Percentiles rank a stretch among this genome's conserved stretches.
Evolutionary conservation across 2,888 invertebrate genomes (phyloP).

Genomic region (Megaustenia siamemsis): DNA sequence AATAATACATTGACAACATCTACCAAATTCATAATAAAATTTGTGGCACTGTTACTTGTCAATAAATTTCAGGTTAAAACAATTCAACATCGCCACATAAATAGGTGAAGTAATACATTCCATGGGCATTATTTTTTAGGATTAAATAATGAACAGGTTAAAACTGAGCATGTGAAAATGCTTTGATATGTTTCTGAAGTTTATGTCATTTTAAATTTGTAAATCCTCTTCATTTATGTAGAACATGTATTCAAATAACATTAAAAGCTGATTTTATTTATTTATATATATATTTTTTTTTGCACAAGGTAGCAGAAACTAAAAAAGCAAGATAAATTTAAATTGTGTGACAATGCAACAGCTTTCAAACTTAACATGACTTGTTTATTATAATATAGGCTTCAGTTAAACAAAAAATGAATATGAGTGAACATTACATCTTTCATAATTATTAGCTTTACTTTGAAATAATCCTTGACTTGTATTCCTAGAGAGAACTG

Average conservation of each 20-base stretch:
- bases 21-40: background rate
- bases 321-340: background rate
- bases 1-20: background rate
- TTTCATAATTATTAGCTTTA: background rate
- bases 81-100: background rate
- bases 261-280: too few species aligned
- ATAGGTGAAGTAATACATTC: background rate
- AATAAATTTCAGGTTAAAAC: background rate
- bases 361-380: background rate
- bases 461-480: background rate
- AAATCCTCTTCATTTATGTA: too few species aligned
- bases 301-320: background rate
- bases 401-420: background rate
- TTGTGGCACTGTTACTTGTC: background rate
- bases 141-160: background rate
- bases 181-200: conserved; percentile 6
- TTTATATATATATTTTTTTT: too few species aligned
- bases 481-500: background rate
- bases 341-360: background rate
- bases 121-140: background rate
- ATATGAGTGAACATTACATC: background rate
- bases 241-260: too few species aligned
- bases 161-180: background rate
- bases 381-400: background rate
- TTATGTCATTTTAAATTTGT: too few species aligned